Conservation (phyloP, 2,113 vertebrate genomes). For the Neogobius melanostomus region DNA sequence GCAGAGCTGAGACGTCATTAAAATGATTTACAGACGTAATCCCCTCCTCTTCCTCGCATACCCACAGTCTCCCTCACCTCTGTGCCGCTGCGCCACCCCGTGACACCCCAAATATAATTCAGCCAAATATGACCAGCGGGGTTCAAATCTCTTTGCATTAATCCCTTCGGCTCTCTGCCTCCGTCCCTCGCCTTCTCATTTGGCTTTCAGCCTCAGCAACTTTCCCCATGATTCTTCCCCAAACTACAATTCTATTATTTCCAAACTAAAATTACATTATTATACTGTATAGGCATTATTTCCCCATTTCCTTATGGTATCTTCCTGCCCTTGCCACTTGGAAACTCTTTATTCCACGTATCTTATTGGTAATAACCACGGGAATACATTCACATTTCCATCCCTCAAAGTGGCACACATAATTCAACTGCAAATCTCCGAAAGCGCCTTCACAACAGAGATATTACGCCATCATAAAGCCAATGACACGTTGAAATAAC, state of each 20-base stretch:
- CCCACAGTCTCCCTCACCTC: not conserved
- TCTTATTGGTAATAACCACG: not conserved
- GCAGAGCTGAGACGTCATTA: slow-evolving; percentile 69
- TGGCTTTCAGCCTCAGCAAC: slow-evolving; percentile 46
- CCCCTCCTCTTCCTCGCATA: slow-evolving; percentile 13
- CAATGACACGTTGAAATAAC: too few species aligned
- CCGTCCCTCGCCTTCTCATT: slow-evolving; percentile 29
- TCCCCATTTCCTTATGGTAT: not conserved
- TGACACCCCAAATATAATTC: slow-evolving; percentile 52
- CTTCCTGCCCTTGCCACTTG: not conserved
- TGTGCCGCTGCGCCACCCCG: slow-evolving; percentile 21
- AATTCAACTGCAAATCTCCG: too few species aligned
- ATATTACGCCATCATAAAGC: too few species aligned
- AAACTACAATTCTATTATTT: slow-evolving; percentile 18
- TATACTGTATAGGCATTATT: not conserved
- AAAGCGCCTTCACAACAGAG: too few species aligned
- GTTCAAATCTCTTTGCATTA: slow-evolving; percentile 60
- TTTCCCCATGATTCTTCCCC: slow-evolving; percentile 24
- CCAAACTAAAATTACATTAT: slow-evolving; percentile 28
- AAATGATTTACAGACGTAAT: slow-evolving; percentile 71
- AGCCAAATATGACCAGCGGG: slow-evolving; percentile 56
- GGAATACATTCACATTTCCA: too few species aligned
- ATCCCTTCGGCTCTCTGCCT: slow-evolving; percentile 43
- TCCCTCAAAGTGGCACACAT: too few species aligned
- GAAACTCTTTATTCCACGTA: not conserved